Evolutionary conservation across 2,113 vertebrate species (phyloP), one percentile per base, ranked within the genome.

Genomic region (Corvus moneduloides): DNA sequence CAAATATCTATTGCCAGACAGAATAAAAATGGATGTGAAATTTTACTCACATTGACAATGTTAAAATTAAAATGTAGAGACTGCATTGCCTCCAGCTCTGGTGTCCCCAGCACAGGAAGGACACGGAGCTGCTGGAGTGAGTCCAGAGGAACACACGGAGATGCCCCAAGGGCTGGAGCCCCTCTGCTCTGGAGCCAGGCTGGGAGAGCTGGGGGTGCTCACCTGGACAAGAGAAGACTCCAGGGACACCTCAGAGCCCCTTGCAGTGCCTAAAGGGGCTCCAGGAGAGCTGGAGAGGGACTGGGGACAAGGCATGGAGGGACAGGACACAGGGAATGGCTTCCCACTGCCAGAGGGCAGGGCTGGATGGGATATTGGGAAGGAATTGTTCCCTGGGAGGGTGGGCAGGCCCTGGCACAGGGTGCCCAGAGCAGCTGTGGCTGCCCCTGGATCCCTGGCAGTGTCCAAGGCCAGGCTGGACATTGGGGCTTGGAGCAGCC

Each of bases 71-170:
- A 87, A 91, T n/a, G 64, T 41, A 64, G 10, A 58, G n/a, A 44
- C 3, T 7, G 20, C 13, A 14, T 1, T 89, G 69, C 46, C 24
- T 82, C 55, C 46, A 68, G 46, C 54, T 46, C 46, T 54, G 46
- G 9, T 1, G 0, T 46, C 7, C 23, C 33, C 46, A 67, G 69
- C 54, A 61, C 10, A 46, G 51, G 43, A 37, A 88, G 58, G 51
- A 56, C 3, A 0, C 4, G 19, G 23, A 74, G 33, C 18, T 89
- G 27, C 0, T 52, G 52, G 27, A 30, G 1, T 0, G 8, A 58
- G 22, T 33, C 51, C 68, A 66, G 44, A 7, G 37, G 51, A 88
- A 27, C 0, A 8, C 35, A 73, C 0, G 0, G 35, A 35, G 44
- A 27, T 66, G 37, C 12, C 0, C 37, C 12, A 1, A 49, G 32